Evolutionary conservation across 2,797 vertebrate species (phyloP), one percentile per base, ranked within the genome.

Genomic region (Chaenodraco wilsoni): DNA sequence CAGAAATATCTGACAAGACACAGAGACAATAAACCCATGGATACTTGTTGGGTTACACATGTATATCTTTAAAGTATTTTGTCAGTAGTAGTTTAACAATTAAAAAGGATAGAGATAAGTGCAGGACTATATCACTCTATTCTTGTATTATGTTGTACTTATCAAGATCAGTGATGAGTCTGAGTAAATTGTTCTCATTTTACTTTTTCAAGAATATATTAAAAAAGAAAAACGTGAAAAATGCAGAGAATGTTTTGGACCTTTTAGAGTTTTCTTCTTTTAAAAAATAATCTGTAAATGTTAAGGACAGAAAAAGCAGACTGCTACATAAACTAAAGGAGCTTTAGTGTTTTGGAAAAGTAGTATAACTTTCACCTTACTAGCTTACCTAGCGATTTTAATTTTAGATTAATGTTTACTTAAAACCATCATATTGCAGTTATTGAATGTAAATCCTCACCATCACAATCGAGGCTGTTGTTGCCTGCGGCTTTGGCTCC

Each of bases 401-500:
- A 55, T 51, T 58, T 63, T 44, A 40, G 55, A 55, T 49, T 41
- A 9, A 7, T 0, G 0, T 54, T 15, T 4, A 10, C n/a, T 15
- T 19, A 62, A 62, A 16, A 60, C 23, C 67, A 31, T 58, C 1
- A 11, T 40, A 13, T 9, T 8, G 45, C 27, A 54, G 27, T 16
- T 54, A 27, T 50, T 57, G 50, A 8, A 59, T 14, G 45, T 37
- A 43, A 69, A 70, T 69, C 37, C 95, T 96, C 95, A 99, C 98
- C 98, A 73, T 96, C 95, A 89, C 96, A 93, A 89, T 96, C 96
- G 87, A 96, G 87, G 87, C 95, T 95, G 90, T 94, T 94, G 69
- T 94, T 95, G 72, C 93, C 93, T 58, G 96, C 72, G 85, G 97
- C 96, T 94, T 98, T 99, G 93, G 96, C 95, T 94, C 98, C 98